Conservation (phyloP, 2,888 invertebrate species). For the Sesamia inferens region DNA sequence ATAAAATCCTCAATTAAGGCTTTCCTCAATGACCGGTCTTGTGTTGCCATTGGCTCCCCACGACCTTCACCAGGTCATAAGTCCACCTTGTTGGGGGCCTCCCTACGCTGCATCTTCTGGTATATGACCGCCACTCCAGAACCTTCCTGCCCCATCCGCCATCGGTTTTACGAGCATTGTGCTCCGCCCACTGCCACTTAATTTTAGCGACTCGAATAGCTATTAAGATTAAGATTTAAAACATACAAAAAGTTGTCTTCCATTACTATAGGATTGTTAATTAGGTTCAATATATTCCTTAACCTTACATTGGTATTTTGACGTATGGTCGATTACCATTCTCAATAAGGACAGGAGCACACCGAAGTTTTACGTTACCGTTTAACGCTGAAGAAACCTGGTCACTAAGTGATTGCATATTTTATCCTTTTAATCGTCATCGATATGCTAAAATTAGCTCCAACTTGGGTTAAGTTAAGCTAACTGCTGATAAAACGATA, state of each 20-base stretch:
- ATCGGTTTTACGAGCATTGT: too few species aligned
- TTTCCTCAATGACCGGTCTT: too few species aligned
- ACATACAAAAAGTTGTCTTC: constrained; percentile 1
- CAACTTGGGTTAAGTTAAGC: constrained; percentile 6
- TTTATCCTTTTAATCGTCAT: constrained; percentile 8
- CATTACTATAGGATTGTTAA: constrained; percentile 18
- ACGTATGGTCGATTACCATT: constrained; percentile 18
- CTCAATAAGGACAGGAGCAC: constrained; percentile 22
- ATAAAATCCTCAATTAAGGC: too few species aligned
- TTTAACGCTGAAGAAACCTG: background rate
- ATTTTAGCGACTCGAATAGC: too few species aligned
- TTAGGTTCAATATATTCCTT: constrained; percentile 38
- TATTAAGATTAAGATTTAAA: background rate
- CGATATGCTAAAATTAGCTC: background rate
- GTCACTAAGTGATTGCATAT: background rate
- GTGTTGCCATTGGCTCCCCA: too few species aligned
- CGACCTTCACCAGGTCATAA: too few species aligned
- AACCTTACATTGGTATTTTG: constrained; percentile 30
- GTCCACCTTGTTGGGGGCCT: too few species aligned
- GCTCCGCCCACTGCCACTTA: too few species aligned
- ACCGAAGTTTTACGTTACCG: too few species aligned
- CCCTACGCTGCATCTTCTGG: too few species aligned
- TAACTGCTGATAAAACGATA: constrained; percentile 9
- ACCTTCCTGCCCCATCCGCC: too few species aligned
- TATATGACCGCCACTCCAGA: too few species aligned